Evolutionary conservation across 2,797 vertebrate species (phyloP).

Genomic region (Chromobotia macracanthus): DNA sequence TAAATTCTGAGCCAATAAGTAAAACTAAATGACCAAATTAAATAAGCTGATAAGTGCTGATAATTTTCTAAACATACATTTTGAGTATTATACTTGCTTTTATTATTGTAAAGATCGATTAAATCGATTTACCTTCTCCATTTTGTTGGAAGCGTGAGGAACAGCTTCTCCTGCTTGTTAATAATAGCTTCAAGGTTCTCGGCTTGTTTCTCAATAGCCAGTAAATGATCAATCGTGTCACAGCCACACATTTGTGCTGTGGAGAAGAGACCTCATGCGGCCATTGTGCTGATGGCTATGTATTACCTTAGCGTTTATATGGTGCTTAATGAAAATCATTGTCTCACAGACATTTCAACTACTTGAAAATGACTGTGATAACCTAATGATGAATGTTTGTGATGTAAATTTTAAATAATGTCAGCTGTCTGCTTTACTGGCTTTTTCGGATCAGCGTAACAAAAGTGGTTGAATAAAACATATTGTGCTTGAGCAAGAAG

Average conservation of each 20-base stretch:
- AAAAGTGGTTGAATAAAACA: neutral
- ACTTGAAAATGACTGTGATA: neutral
- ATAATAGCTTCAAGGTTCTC: constrained; percentile 47
- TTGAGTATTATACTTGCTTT: neutral
- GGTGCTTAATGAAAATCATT: neutral
- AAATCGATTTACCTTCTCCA: constrained; percentile 49
- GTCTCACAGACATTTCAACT: neutral
- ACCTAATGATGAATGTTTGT: neutral
- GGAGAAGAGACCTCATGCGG: constrained; percentile 19
- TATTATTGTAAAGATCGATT: neutral
- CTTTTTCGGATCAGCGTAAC: neutral
- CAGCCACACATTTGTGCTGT: constrained; percentile 58
- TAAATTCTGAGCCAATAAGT: too few relatives aligned
- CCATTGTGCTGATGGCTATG: constrained; percentile 3
- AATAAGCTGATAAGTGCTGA: neutral
- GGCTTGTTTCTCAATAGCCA: constrained; percentile 40
- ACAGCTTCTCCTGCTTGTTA: neutral
- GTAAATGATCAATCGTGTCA: constrained; percentile 61
- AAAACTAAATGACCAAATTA: neutral
- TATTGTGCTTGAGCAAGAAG: constrained; percentile 13
- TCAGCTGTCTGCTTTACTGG: neutral
- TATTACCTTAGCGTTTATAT: neutral
- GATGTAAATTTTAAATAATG: neutral
- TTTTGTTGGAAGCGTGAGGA: constrained; percentile 10
- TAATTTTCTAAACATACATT: neutral